Percentiles rank a stretch among this genome's conserved stretches.
phyloP scores from a whole-genome alignment of 2,888 invertebrate genomes.

The Hermaeophaga mercurialis region DNA sequence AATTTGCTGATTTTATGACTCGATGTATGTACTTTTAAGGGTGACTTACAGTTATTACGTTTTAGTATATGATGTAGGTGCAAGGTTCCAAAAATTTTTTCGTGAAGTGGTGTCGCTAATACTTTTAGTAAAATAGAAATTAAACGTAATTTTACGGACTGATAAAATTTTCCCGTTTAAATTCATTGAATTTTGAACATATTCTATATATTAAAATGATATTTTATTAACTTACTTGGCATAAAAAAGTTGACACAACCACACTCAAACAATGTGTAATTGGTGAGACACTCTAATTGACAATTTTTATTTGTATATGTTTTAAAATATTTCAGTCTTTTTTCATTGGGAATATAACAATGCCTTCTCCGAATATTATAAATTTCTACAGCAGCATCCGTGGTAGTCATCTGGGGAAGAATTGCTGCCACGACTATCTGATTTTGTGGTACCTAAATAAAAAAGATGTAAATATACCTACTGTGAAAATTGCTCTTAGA shows the following conservation, averaged over 20 bases:
- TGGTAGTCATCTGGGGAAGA: conserved; percentile 73
- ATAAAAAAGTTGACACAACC: conserved; percentile 64
- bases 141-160: not conserved
- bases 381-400: conserved; percentile 65
- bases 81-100: not conserved
- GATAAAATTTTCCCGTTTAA: no score
- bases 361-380: conserved; percentile 67
- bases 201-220: no score
- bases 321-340: conserved; percentile 66
- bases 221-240: conserved; percentile 57
- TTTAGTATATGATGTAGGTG: no score
- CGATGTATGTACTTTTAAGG: not conserved
- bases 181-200: no score
- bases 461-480: conserved; percentile 39
- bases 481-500: not conserved
- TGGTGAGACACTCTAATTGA: conserved; percentile 70
- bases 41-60: no score
- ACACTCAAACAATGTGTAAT: conserved; percentile 62
- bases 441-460: conserved; percentile 20
- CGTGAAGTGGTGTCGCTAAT: not conserved
- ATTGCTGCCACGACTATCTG: conserved; percentile 69
- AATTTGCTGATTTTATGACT: not conserved
- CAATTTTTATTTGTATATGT: conserved; percentile 73
- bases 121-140: not conserved
- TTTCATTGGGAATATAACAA: conserved; percentile 70